phyloP scores from a whole-genome alignment of 1,140 invertebrate genomes.

The Ostrea denselamellosa region DNA sequence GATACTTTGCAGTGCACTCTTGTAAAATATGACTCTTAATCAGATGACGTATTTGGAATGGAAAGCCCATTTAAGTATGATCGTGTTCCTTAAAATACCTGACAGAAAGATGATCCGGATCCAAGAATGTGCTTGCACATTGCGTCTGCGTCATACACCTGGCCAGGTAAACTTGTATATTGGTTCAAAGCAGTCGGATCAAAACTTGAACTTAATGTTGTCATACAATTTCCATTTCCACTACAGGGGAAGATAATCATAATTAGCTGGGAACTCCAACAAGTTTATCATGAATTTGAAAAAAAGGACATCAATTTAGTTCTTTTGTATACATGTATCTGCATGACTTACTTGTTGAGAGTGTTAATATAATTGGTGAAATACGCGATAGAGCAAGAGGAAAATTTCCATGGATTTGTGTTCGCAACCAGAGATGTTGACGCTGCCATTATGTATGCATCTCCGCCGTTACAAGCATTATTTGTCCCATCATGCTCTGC shows the following conservation, averaged over 20 bases:
- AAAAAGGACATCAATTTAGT: neutral
- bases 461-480: slow-evolving; percentile 61
- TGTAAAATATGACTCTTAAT: no score
- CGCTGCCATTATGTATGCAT: slow-evolving; percentile 71
- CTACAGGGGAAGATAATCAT: neutral
- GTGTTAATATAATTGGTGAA: slow-evolving; percentile 60
- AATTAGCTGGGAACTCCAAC: neutral
- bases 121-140: slow-evolving; percentile 66
- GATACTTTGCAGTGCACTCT: no score
- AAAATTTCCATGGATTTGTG: slow-evolving; percentile 69
- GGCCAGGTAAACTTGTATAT: slow-evolving; percentile 56
- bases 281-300: neutral
- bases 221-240: slow-evolving; percentile 59
- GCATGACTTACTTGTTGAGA: slow-evolving; percentile 58
- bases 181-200: slow-evolving; percentile 49
- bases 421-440: slow-evolving; percentile 42
- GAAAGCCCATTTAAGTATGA: no score
- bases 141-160: slow-evolving; percentile 59
- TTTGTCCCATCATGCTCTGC: slow-evolving; percentile 67
- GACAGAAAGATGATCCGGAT: slow-evolving; percentile 62
- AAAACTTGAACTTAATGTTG: slow-evolving; percentile 44
- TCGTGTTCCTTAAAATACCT: no score
- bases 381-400: slow-evolving; percentile 62
- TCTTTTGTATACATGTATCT: neutral
- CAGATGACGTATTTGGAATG: no score